Base-by-base conservation (phyloP, 2,888 invertebrate genomes). In the Panopea generosa region DNA sequence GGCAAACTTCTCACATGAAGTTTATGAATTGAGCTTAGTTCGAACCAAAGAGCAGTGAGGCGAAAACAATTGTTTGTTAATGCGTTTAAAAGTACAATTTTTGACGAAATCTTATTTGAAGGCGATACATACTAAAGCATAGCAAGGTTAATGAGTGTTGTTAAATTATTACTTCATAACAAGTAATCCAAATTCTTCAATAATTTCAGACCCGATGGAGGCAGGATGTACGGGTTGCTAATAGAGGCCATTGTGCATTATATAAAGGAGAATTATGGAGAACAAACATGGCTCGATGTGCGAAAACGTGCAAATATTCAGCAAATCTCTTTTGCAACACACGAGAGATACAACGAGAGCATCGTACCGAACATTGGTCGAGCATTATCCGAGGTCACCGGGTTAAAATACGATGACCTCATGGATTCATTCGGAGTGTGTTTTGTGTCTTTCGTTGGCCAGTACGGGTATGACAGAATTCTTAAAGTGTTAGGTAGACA, bases 351-450 rank as follows among this genome's bases (percentile, higher is more conserved):
- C 93, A 96, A 97, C 1, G 98, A 99, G 93, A 96, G 95, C 85
- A 94, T 98, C 61, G 95, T 98, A 81, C 95, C 96, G 0, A 94
- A 96, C 89, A 94, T 98, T 62, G 96, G 97, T 0, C 86, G 80
- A 72, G 91, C 90, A 0, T 79, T 89, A 3, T 67, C 86, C n/a
- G 77, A 85, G 38, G 79, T 90, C 11, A 87, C 85, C 2, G 95
- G 97, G 96, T 93, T 91, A n/a, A 95, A 96, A 29, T 97, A 97
- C 89, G 95, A 95, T 33, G 97, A 97, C 84, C 96, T 99, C 90
- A 97, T 98, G 95, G 97, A 97, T 92, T 96, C 96, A 88, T 96
- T 98, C 96, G 99, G 99, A 0, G 96, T 96, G 0, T 96, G 96
- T 90, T 99, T 98, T 93, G 97, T 98, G 33, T 95, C 96, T 9